Base-by-base conservation (phyloP, 2,797 vertebrate species). In the Acanthis flammea region DNA sequence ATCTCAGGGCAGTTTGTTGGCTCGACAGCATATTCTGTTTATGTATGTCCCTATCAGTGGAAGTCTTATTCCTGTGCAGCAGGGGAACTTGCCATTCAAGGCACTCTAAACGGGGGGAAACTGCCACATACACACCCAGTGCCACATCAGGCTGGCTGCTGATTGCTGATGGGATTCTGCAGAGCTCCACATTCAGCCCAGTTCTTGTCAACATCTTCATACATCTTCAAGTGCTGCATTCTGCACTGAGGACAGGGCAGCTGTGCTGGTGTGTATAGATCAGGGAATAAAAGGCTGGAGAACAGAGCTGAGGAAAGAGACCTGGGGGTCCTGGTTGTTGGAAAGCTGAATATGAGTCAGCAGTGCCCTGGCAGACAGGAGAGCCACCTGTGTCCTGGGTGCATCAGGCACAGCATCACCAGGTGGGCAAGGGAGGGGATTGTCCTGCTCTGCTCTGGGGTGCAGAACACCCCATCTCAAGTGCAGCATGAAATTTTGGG, bases 281-380 rank as follows among this genome's bases (percentile, higher is more conserved):
- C 13, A 23, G 42, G 19, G 19, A 78, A 63, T 16, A 19, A 42
- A 42, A 27, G 2, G 12, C 6, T 28, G 42, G 3, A 71, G 22
- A 55, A 27, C 31, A 48, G 72, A 8, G 12, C 30, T 61, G 17
- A 19, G 21, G 41, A 30, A 54, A 77, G 48, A 10, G 7, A 33
- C 17, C 11, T 47, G 33, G 7, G 6, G 1, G 4, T 35, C 14
- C 24, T 54, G 57, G 3, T 35, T 0, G 0, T 3, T 23, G 18
- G 22, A 18, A 62, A 77, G 25, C 0, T 70, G 31, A 42, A 13
- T 5, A 2, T 16, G 42, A 42, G 18, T 0, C 35, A 62, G 31
- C 22, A 16, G 21, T 27, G 54, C 17, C 33, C 72, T 53, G 63
- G 33, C 28, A 60, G n/a, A 9, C 47, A 53, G n/a, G 10, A 39